Conservation (phyloP, 2,113 vertebrate genomes). For the Ascaphus truei region DNA sequence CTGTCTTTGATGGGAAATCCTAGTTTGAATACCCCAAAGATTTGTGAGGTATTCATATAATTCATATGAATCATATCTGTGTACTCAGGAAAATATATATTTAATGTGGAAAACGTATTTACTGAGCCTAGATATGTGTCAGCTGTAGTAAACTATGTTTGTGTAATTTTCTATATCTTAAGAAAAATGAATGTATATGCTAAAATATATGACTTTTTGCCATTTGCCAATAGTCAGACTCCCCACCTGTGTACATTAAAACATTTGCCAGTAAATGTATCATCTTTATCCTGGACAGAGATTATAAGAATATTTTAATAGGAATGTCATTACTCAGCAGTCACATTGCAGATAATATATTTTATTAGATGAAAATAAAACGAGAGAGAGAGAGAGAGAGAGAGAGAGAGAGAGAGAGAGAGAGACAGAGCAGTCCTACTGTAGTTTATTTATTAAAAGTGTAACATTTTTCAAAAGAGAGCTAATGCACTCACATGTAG, state of each 20-base stretch:
- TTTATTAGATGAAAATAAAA: too few species aligned
- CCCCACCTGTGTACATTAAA: conserved; percentile 12
- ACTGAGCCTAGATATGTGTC: conserved; percentile 53
- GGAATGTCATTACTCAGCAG: neutral
- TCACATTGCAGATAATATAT: too few species aligned
- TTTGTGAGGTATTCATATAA: conserved; percentile 7
- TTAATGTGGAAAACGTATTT: conserved; percentile 58
- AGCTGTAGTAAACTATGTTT: conserved; percentile 52
- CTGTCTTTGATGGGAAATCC: conserved; percentile 50
- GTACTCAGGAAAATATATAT: conserved; percentile 52
- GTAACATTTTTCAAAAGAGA: too few species aligned
- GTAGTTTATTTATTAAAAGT: too few species aligned
- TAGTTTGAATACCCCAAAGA: conserved; percentile 47
- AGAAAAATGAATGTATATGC: conserved; percentile 51
- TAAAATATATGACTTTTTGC: conserved; percentile 35
- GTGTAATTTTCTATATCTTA: conserved; percentile 51
- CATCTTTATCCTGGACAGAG: neutral
- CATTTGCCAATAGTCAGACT: conserved; percentile 40
- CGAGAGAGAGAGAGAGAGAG: too few species aligned
- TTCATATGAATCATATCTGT: conserved; percentile 51
- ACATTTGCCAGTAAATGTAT: neutral
- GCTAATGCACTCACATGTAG: too few species aligned
- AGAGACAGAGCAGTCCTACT: too few species aligned
- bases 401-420: too few species aligned
- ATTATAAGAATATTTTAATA: neutral